A percentile compares a stretch with the other conserved stretches of the same genome.
phyloP scores from a whole-genome alignment of 2,113 vertebrate genomes.

The Nibea albiflora region DNA sequence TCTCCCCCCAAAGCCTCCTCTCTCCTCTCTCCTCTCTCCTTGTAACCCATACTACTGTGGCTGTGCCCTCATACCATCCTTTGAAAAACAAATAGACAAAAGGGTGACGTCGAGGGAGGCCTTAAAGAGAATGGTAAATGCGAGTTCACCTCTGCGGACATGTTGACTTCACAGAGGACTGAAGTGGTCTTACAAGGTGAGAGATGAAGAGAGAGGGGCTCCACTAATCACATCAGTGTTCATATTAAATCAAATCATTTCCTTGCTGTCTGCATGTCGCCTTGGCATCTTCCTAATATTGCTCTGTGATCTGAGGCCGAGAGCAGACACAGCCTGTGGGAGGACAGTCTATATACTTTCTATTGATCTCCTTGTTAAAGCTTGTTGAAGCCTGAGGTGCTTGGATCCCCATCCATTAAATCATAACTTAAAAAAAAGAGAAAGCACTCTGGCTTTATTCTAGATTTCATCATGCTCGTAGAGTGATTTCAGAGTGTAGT shows the following conservation, averaged over 20 bases:
- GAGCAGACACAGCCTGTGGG: conserved; percentile 49
- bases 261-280: conserved; percentile 28
- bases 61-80: conserved; percentile 7
- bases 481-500: conserved; percentile 35
- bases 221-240: conserved; percentile 56
- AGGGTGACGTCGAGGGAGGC: conserved; percentile 21
- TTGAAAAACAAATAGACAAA: conserved; percentile 24
- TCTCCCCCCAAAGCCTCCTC: not conserved
- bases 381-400: conserved; percentile 49
- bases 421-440: conserved; percentile 1
- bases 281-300: conserved; percentile 40
- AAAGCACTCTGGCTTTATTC: conserved; percentile 11
- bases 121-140: conserved; percentile 49
- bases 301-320: conserved; percentile 46
- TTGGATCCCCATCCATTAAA: conserved; percentile 42
- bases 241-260: conserved; percentile 57
- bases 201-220: conserved; percentile 36
- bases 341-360: conserved; percentile 46
- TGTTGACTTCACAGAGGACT: conserved; percentile 41
- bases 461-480: conserved; percentile 40
- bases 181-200: conserved; percentile 17
- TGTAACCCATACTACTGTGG: not conserved
- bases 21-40: not conserved
- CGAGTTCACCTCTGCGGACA: conserved; percentile 41
- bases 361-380: conserved; percentile 62